Evolutionary conservation across 2,797 vertebrate species (phyloP), one percentile per base, ranked within the genome.

Genomic region (Sorex maritimensis): DNA sequence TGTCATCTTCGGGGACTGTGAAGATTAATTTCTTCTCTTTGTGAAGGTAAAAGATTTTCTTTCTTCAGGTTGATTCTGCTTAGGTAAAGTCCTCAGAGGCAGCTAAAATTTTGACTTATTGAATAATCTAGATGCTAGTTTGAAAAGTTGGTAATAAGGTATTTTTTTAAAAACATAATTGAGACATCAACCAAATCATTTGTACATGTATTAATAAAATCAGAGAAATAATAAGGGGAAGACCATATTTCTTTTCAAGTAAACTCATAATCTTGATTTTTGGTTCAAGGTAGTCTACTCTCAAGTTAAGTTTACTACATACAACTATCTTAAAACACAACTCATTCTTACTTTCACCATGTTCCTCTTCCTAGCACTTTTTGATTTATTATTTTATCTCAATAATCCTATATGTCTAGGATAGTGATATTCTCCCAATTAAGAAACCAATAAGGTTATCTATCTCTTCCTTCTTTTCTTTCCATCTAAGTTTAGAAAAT

Each of bases 1-100:
- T 81, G 82, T 65, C 81, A 90, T 93, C 28, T 72, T 90, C 85
- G 85, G 12, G 52, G 28, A 9, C 52, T 79, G 0, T 89, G 78
- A 89, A 93, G 65, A 74, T 65, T 84, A 83, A 75, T 55, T 3
- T 83, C 68, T 68, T 49, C 30, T 41, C 5, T 77, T 17, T 81
- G 23, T 71, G n/a, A 82, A 81, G 72, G 84, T 73, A 80, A 87
- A 88, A 58, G 13, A 21, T 79, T 41, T 86, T 65, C 52, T 77
- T 78, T 91, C 52, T 89, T 92, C 38, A 30, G 28, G 9, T 21
- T 95, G 74, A 78, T 90, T 93, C 67, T 94, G 49, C 65, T 89
- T 58, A 74, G 12, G 58, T 41, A 58, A 77, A 86, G 34, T 84
- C 41, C 73, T 21, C 26, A 73, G 26, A 85, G 4, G 6, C 52